These are phyloP conservation scores for Tragopan temminckii DNA, from an alignment of 2,797 vertebrate species.

Conservation along the genomic window DNA sequence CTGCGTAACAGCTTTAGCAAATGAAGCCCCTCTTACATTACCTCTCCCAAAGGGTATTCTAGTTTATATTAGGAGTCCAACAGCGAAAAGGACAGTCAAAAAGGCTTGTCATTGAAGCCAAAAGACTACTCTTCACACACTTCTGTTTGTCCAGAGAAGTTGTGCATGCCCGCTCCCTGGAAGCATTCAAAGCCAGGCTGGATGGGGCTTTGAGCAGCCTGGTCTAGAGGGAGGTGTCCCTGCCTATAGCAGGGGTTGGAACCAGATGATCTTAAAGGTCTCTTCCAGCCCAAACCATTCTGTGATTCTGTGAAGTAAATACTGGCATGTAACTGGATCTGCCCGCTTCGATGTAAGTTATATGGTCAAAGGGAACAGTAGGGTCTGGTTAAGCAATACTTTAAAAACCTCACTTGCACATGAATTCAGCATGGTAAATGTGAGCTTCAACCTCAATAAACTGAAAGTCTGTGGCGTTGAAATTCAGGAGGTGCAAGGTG, in stretches of 20 bases:
- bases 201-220: no score
- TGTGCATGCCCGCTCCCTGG: no score
- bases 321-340: background rate
- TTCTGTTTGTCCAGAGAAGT: background rate
- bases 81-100: background rate
- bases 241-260: no score
- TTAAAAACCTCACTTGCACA: background rate
- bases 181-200: no score
- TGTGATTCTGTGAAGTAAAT: background rate
- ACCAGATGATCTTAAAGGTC: no score
- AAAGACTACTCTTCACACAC: background rate
- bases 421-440: background rate
- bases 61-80: background rate
- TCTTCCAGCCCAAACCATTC: no score
- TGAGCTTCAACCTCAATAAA: background rate
- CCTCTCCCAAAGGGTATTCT: background rate
- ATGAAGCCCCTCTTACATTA: fast-evolving
- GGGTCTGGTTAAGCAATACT: background rate
- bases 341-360: background rate
- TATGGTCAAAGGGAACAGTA: background rate
- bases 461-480: background rate
- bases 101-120: background rate
- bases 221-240: no score
- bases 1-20: background rate
- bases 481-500: background rate